phyloP scores from a whole-genome alignment of 2,113 vertebrate genomes.

The Spermophilus dauricus region DNA sequence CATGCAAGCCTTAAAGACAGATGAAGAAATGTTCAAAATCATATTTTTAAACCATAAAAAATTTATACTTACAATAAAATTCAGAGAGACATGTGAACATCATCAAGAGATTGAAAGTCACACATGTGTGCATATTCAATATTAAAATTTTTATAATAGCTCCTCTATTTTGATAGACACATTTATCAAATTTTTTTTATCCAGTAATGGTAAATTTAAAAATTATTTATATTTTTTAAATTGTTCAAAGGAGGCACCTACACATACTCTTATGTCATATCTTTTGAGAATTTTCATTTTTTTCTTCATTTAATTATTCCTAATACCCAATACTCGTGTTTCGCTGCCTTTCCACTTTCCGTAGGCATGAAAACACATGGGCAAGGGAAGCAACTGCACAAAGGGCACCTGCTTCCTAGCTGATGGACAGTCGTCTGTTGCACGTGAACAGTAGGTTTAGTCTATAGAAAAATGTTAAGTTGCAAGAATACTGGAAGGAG shows the following conservation, averaged over 20 bases:
- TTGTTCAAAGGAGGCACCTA: background rate
- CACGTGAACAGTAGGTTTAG: background rate
- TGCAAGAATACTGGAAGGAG: background rate
- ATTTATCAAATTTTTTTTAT: background rate
- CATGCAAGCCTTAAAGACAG: background rate
- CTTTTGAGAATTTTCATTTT: background rate
- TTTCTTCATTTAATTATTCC: background rate
- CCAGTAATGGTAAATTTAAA: background rate
- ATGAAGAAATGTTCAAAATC: background rate
- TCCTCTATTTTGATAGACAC: background rate
- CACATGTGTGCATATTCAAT: background rate
- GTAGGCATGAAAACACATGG: background rate
- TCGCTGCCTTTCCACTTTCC: background rate
- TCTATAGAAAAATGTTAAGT: background rate
- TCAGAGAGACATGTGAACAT: background rate
- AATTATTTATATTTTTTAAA: background rate
- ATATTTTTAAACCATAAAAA: background rate
- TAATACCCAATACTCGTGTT: background rate
- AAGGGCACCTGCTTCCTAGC: background rate
- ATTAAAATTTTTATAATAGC: background rate
- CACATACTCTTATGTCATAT: background rate
- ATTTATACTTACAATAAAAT: background rate
- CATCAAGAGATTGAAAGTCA: background rate
- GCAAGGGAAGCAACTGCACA: background rate
- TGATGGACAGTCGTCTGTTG: background rate